These are phyloP conservation scores for Drosophila diplacantha DNA, from an alignment of 2,888 invertebrate species.

Conservation along the genomic window DNA sequence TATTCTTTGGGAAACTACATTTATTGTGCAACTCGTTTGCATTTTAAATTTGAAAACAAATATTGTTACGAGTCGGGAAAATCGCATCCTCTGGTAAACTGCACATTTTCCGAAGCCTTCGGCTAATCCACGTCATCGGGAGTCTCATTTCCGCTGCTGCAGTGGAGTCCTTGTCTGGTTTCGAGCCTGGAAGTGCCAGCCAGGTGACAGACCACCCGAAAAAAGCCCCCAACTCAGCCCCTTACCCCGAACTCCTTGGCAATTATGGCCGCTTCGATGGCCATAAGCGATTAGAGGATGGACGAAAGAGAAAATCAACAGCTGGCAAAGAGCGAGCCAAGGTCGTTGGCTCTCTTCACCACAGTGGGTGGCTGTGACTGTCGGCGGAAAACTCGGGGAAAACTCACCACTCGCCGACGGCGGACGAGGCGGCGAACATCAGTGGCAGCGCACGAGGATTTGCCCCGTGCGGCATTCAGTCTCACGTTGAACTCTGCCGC, in stretches of 20 bases:
- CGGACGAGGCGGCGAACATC: background rate
- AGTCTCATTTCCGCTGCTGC: slow-evolving; percentile 2
- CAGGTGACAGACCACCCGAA: slow-evolving; percentile 1
- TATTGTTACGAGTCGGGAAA: background rate
- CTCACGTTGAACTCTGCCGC: slow-evolving; percentile 63
- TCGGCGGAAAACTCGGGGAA: background rate
- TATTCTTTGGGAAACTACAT: too few species aligned
- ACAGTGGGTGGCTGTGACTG: background rate
- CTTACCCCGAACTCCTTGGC: background rate
- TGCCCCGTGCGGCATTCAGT: slow-evolving; percentile 51
- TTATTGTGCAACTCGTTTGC: too few species aligned
- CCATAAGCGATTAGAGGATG: slow-evolving; percentile 20
- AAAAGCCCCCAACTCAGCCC: background rate
- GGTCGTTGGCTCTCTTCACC: slow-evolving; percentile 27
- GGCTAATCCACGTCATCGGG: background rate
- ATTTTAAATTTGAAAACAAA: background rate
- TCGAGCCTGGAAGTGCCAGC: background rate
- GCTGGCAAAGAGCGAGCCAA: slow-evolving; percentile 44
- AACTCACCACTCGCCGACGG: slow-evolving; percentile 21
- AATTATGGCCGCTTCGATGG: slow-evolving; percentile 13
- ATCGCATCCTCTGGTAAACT: background rate
- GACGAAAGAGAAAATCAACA: slow-evolving; percentile 40
- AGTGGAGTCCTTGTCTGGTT: background rate
- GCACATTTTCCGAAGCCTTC: background rate
- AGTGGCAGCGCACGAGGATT: slow-evolving; percentile 19